Base-by-base conservation (phyloP, 2,888 invertebrate species). In the Rotaria magnacalcarata region DNA sequence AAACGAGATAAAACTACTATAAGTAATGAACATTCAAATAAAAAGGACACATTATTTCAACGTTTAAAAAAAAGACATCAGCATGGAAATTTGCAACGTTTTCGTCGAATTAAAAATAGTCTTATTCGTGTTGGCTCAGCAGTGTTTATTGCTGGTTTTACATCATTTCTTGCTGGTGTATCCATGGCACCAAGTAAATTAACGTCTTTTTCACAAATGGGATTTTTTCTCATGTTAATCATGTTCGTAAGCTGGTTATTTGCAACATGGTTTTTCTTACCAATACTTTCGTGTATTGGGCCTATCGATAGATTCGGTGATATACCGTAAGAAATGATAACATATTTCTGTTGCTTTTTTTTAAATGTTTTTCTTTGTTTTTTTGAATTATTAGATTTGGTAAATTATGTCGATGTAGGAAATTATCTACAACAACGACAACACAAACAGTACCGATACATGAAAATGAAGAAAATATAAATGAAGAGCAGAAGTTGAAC, bases 201-300 rank as follows among this genome's bases (percentile, higher is more conserved):
- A 85, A 92, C 96, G 86, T 95, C 96, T 0, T 96, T 96, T 90
- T 94, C 94, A 88, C 96, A 96, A 92, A 95, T 96, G 88, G 96
- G 95, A 43, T 92, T 94, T 86, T 96, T 97, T 91, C 92, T 96
- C 87, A 93, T 95, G 85, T 93, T 95, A 84, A 94, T 96, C 11
- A 96, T 95, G 94, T 92, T 93, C n/a, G 93, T 95, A 24, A 96
- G 96, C 91, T 97, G 96, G 95, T 87, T 89, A 16, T 90, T 89
- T 87, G 88, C 90, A 50, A 90, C 90, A 50, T 89, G 90, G 87
- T 89, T 90, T 88, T 90, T 90, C 87, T 88, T 89, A 50, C 84
- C 90, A 21, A n/a, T 87, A 67, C 84, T 86, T 34, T 50, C 74
- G 50, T 24, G 85, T 24, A 58, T 85, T 16, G 88, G 88, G 47